A percentile compares a stretch with the other conserved stretches of the same genome.
These are phyloP conservation scores for Dicranocentrus wangi DNA, from an alignment of 2,888 invertebrate genomes.

Conservation along the genomic window DNA sequence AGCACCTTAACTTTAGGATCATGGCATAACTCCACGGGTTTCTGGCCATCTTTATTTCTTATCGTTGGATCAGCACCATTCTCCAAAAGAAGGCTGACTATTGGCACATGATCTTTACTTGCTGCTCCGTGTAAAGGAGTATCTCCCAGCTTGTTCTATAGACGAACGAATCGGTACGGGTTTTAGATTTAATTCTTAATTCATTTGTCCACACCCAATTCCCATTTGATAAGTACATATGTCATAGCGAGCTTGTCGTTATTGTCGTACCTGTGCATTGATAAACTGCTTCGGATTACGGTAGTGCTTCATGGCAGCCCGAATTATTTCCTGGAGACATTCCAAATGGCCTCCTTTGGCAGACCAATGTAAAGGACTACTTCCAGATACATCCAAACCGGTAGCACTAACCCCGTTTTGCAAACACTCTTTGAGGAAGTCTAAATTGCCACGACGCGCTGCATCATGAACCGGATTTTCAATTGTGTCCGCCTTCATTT, in stretches of 20 bases:
- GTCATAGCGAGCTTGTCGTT: too few species aligned
- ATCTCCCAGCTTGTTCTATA: constrained; percentile 81
- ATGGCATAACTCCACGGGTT: constrained; percentile 78
- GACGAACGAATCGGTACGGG: too few species aligned
- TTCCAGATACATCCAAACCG: constrained; percentile 80
- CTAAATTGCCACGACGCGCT: constrained; percentile 80
- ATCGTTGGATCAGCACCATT: constrained; percentile 77
- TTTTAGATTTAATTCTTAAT: too few species aligned
- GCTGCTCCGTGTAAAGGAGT: constrained; percentile 80
- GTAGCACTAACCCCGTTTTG: constrained; percentile 80
- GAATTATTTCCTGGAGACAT: constrained; percentile 67
- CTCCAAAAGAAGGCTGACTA: constrained; percentile 78
- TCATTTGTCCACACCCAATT: too few species aligned
- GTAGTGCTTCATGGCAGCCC: constrained; percentile 56
- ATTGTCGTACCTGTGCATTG: constrained; percentile 62
- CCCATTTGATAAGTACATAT: neutral
- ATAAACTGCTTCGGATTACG: constrained; percentile 62
- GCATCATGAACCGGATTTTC: constrained; percentile 81
- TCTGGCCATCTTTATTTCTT: constrained; percentile 77
- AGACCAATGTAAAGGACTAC: constrained; percentile 80
- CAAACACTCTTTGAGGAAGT: constrained; percentile 79
- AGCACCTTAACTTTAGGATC: constrained; percentile 75
- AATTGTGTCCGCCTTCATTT: constrained; percentile 78
- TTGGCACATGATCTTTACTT: constrained; percentile 78
- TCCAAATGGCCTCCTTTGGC: constrained; percentile 62